Percentiles rank a stretch among this genome's conserved stretches.
These are phyloP conservation scores for Eupithecia centaureata DNA, from an alignment of 2,888 invertebrate genomes.

Conservation along the genomic window DNA sequence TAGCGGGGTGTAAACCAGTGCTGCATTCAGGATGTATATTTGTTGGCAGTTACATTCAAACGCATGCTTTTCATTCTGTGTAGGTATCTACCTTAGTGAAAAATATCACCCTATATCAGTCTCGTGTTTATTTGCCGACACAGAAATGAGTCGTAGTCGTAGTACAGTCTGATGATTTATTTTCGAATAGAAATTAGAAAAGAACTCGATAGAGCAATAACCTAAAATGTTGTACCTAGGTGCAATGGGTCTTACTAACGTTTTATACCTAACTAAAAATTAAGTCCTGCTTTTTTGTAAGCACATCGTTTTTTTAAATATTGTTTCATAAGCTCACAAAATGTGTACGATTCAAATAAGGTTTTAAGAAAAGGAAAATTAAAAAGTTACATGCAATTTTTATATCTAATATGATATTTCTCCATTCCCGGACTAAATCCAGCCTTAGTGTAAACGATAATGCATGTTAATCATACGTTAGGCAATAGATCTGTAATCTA, in stretches of 20 bases:
- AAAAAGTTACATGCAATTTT: not conserved
- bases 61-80: not conserved
- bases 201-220: not conserved
- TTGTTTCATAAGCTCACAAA: not conserved
- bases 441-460: constrained; percentile 41
- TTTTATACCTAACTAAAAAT: no score
- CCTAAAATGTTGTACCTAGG: not conserved
- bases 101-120: not conserved
- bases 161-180: not conserved
- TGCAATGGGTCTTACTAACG: no score
- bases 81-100: not conserved
- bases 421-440: constrained; percentile 12
- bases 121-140: not conserved
- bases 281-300: not conserved
- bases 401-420: not conserved
- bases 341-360: not conserved
- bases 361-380: not conserved
- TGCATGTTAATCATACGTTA: constrained; percentile 56
- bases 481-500: constrained; percentile 55
- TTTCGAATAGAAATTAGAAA: not conserved
- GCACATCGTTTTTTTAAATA: not conserved
- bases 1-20: constrained; percentile 28
- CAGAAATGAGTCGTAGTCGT: not conserved
- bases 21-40: constrained; percentile 7
- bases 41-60: not conserved